Evolutionary conservation across 2,113 vertebrate genomes (phyloP).

Genomic region (Halichoerus grypus): DNA sequence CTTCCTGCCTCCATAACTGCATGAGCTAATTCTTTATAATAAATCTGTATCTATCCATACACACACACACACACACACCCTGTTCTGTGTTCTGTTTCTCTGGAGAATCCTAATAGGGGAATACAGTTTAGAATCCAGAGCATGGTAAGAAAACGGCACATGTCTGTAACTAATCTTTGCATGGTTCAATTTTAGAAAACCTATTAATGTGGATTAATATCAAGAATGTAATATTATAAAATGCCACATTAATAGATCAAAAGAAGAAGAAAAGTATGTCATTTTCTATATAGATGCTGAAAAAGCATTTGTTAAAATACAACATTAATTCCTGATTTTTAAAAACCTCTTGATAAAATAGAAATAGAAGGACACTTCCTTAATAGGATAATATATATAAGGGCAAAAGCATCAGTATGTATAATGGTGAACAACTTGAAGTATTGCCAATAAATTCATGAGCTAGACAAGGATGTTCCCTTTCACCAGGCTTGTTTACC

Average conservation of each 20-base stretch:
- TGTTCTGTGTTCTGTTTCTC: not conserved
- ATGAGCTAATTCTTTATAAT: not conserved
- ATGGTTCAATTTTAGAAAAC: conserved; percentile 24
- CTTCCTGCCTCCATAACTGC: not conserved
- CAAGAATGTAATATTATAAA: conserved; percentile 35
- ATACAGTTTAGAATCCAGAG: not conserved
- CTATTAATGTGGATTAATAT: not conserved
- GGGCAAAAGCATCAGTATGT: not conserved
- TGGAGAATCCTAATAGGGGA: conserved; percentile 1
- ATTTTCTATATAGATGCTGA: not conserved
- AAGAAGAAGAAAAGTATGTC: not conserved
- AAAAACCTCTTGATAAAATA: conserved; percentile 21
- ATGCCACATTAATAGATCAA: conserved; percentile 5
- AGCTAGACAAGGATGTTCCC: not conserved
- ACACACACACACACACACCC: too few species aligned
- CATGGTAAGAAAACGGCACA: not conserved
- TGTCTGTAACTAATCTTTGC: not conserved
- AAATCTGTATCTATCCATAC: not conserved
- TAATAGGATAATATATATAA: not conserved
- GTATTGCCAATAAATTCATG: not conserved
- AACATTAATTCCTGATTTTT: not conserved
- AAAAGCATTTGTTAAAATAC: not conserved
- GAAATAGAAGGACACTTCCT: not conserved
- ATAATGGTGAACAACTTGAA: not conserved
- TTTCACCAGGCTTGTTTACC: not conserved